Base-by-base conservation (phyloP, 2,888 invertebrate species). In the Eulithis prunata region DNA sequence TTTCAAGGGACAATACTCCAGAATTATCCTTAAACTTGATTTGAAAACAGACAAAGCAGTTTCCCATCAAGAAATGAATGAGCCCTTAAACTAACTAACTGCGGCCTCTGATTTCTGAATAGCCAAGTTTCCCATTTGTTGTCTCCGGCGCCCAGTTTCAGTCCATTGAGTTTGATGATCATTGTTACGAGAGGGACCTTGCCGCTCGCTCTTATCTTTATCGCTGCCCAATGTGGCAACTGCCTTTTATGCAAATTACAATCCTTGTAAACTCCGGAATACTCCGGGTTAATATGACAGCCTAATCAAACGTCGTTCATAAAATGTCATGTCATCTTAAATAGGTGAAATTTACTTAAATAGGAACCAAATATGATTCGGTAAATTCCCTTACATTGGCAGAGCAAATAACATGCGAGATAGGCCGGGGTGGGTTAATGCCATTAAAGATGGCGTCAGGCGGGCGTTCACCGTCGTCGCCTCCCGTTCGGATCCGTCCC, bases 361-460 rank as follows among this genome's bases (percentile, higher is more conserved):
- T 57, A 52, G 28, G 32, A 60, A 41, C 47, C 47, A 41, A 62
- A 62, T 65, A 54, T 61, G 53, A 56, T 61, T 61, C 21, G 36
- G 8, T 54, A 41, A 38, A 51, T 46, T 54, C 28, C 21, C 6
- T 41, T 62, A 55, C 47, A 7, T 68, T 46, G 59, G 56, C 43
- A 51, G 32, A 59, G 65, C 7, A n/a, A 8, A 62, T 67, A 57
- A 58, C 36, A 52, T 55, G 59, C 72, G 57, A 53, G 65, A 61
- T 53, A 59, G 63, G 61, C 38, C 10, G 57, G 71, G 69, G 66
- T 62, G 60, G 68, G 71, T 61, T 73, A 66, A 76, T 74, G 73
- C 58, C 62, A 75, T 76, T 75, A 77, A 73, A 74, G 73, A 72
- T 73, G 74, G 68, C 77, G 75, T 67, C 76, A 71, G 72, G 70